Evolutionary conservation across 2,113 vertebrate genomes (phyloP).

Genomic region (Trichomycterus rosablanca): DNA sequence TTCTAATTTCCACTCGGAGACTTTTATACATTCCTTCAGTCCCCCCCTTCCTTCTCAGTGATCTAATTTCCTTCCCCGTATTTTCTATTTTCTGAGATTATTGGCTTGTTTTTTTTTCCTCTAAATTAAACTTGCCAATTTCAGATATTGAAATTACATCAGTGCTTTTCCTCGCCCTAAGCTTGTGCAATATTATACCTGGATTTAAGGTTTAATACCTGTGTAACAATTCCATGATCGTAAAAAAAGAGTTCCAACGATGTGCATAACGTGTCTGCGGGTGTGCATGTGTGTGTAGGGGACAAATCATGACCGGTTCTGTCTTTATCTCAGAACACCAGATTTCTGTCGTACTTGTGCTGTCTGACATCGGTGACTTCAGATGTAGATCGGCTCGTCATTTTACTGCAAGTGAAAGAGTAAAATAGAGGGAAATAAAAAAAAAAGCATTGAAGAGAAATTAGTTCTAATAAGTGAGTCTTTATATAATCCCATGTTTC

Average conservation of each 20-base stretch:
- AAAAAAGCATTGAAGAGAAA: constrained; percentile 29
- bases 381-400: constrained; percentile 60
- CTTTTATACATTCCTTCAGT: constrained; percentile 99
- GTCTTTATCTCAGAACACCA: constrained; percentile 57
- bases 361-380: constrained; percentile 56
- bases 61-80: constrained; percentile 93
- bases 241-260: constrained; percentile 37
- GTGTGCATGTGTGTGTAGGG: constrained; percentile 12
- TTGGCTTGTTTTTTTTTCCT: constrained; percentile 89
- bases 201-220: too few species aligned
- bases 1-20: constrained; percentile 99
- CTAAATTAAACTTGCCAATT: constrained; percentile 98
- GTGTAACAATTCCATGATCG: constrained; percentile 75
- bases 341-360: constrained; percentile 60
- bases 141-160: constrained; percentile 98
- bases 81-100: constrained; percentile 93
- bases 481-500: constrained; percentile 44
- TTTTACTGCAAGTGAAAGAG: constrained; percentile 59
- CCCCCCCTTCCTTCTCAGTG: constrained; percentile 81
- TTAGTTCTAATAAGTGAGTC: constrained; percentile 49
- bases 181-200: constrained; percentile 86
- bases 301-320: constrained; percentile 54
- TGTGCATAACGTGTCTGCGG: too few species aligned
- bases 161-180: constrained; percentile 85
- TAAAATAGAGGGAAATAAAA: constrained; percentile 39